Evolutionary conservation across 2,113 vertebrate genomes (phyloP).

Genomic region (Leucosticte australis): DNA sequence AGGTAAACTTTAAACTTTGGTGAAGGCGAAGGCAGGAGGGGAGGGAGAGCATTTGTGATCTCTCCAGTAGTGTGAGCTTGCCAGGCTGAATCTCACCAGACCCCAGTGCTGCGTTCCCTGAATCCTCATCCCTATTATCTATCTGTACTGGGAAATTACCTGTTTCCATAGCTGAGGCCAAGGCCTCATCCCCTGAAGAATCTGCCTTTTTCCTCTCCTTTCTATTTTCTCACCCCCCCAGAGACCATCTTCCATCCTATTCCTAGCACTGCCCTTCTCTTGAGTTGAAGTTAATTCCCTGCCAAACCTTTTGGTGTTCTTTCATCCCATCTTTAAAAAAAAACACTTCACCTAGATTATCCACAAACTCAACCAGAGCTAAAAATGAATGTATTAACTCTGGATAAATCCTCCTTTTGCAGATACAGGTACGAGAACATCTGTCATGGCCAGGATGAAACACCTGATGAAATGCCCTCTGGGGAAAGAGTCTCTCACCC

Average conservation of each 20-base stretch:
- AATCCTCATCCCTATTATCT: background rate
- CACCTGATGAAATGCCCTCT: background rate
- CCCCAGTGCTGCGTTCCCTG: background rate
- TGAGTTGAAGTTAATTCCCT: background rate
- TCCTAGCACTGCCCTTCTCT: background rate
- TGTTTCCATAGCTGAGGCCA: background rate
- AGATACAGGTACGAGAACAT: background rate
- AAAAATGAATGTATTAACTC: background rate
- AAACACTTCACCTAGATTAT: background rate
- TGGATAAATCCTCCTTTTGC: background rate
- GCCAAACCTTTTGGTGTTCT: background rate
- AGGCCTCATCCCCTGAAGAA: background rate
- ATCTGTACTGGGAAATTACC: background rate
- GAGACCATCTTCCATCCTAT: background rate
- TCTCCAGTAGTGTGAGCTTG: background rate
- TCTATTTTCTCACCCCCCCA: background rate
- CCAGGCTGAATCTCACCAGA: background rate
- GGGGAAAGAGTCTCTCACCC: background rate
- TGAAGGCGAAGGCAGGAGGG: background rate
- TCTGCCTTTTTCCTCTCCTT: background rate
- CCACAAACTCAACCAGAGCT: background rate
- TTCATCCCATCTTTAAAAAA: background rate
- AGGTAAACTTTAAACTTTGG: conserved; percentile 50
- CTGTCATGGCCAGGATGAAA: background rate
- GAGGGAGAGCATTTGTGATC: background rate